These are phyloP conservation scores for Microtus ochrogaster DNA, from an alignment of 2,113 vertebrate genomes.

Conservation along the genomic window DNA sequence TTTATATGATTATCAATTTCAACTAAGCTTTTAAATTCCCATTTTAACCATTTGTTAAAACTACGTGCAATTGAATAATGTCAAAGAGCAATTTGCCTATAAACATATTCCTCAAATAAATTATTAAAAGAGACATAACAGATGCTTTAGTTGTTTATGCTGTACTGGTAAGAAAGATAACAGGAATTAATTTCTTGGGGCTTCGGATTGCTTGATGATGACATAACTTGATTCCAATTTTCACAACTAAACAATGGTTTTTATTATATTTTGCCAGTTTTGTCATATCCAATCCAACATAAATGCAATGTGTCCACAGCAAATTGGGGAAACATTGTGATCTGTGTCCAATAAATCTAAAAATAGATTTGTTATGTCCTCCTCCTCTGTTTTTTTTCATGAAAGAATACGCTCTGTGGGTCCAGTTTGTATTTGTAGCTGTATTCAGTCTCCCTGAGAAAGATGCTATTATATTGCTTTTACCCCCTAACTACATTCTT, in stretches of 20 bases:
- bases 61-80: neutral
- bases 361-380: conserved; percentile 63
- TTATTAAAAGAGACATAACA: neutral
- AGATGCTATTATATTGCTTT: conserved; percentile 64
- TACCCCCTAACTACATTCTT: conserved; percentile 43
- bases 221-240: conserved; percentile 44
- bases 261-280: conserved; percentile 58
- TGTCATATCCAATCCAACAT: conserved; percentile 38
- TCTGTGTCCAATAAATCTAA: conserved; percentile 26
- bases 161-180: conserved; percentile 4
- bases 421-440: conserved; percentile 39
- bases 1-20: conserved; percentile 4
- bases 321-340: conserved; percentile 49
- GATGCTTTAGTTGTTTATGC: neutral
- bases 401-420: conserved; percentile 55
- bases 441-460: conserved; percentile 69
- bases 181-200: conserved; percentile 23
- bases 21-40: neutral
- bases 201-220: conserved; percentile 27
- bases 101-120: conserved; percentile 37
- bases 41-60: conserved; percentile 9
- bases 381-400: conserved; percentile 57
- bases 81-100: conserved; percentile 11
- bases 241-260: conserved; percentile 27
- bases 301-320: conserved; percentile 30